A percentile compares a stretch with the other conserved stretches of the same genome.
Conservation (phyloP, 2,113 vertebrate genomes). For the Telmatochromis bifrenatus region DNA sequence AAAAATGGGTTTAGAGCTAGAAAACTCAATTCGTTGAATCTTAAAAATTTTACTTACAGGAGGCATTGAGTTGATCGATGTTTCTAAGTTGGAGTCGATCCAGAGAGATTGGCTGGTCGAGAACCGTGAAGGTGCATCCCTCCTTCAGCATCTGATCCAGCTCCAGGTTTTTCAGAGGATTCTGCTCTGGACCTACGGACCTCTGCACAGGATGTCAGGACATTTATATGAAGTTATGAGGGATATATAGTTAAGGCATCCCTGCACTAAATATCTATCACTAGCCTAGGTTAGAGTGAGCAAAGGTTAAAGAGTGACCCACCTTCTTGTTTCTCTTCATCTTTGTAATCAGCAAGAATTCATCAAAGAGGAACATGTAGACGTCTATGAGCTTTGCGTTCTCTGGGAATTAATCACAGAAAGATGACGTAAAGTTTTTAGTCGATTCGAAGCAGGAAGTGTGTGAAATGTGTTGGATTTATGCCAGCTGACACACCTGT, state of each 20-base stretch:
- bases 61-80: constrained; percentile 75
- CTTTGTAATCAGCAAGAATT: constrained; percentile 90
- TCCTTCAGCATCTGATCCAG: constrained; percentile 82
- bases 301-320: background rate
- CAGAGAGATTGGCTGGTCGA: constrained; percentile 85
- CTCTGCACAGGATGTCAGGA: constrained; percentile 57
- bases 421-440: background rate
- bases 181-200: constrained; percentile 61
- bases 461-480: background rate
- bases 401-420: constrained; percentile 60
- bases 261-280: background rate
- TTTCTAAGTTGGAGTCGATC: constrained; percentile 82
- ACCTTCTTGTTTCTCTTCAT: constrained; percentile 86
- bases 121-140: constrained; percentile 75
- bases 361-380: constrained; percentile 86
- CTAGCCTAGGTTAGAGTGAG: accelerated
- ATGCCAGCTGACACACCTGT: constrained; percentile 64
- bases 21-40: background rate
- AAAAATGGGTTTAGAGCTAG: background rate
- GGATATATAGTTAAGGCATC: background rate
- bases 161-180: constrained; percentile 72
- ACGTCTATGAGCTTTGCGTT: constrained; percentile 80
- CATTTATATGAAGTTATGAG: background rate
- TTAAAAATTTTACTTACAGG: constrained; percentile 44
- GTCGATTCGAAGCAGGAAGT: background rate